phyloP scores from a whole-genome alignment of 2,113 vertebrate genomes.

The Hucho hucho region DNA sequence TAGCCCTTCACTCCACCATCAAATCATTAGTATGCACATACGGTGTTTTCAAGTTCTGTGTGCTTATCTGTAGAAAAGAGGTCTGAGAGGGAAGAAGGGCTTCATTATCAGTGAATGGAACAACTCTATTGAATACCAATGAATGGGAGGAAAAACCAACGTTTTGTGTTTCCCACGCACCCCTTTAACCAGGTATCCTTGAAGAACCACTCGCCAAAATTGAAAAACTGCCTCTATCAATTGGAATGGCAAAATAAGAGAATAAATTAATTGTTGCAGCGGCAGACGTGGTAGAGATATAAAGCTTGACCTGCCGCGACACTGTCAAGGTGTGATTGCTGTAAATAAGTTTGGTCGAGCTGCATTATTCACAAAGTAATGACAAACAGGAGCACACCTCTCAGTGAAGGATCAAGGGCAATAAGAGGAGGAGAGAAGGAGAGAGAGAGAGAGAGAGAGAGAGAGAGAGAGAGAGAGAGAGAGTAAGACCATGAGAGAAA shows the following conservation, averaged over 20 bases:
- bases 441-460: not conserved
- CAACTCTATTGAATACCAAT: not conserved
- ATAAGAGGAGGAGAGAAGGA: not conserved
- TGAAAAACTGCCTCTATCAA: not conserved
- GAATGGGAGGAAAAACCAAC: not conserved
- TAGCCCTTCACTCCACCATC: not conserved
- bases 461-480: not conserved
- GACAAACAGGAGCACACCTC: too few relatives aligned
- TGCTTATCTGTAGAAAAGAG: not conserved
- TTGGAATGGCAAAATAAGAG: not conserved
- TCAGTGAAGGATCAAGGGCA: not conserved
- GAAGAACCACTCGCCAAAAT: not conserved
- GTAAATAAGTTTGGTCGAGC: not conserved
- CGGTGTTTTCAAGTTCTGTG: not conserved
- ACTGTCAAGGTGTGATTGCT: not conserved
- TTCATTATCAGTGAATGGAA: not conserved
- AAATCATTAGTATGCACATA: not conserved
- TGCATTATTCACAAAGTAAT: not conserved
- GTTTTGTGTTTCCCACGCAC: not conserved
- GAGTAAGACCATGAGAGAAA: not conserved
- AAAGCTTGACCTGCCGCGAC: not conserved
- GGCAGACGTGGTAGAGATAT: not conserved
- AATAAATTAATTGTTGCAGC: not conserved
- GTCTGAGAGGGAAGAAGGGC: not conserved
- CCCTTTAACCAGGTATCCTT: not conserved